Base-by-base conservation (phyloP, 2,888 invertebrate species). In the Eurytoma californica region DNA sequence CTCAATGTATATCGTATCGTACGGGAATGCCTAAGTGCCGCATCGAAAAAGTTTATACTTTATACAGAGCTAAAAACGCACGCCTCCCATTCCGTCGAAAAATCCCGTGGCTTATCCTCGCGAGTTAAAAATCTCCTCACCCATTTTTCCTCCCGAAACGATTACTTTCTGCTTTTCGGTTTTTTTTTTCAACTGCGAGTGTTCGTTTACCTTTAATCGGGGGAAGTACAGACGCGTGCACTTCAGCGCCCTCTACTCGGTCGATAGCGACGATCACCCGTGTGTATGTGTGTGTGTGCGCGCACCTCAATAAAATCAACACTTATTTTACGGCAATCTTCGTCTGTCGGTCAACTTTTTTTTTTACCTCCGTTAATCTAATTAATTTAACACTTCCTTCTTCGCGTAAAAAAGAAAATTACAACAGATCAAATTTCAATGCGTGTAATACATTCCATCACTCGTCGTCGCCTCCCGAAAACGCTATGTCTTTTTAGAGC, bases 11-110 rank as follows among this genome's bases (percentile, higher is more conserved):
- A 83, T 83, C 75, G 63, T 73, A 72, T 86, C 84, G 18, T 80
- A 83, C 79, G 84, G 85, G 85, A 86, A 84, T 85, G 84, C 82
- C 80, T 82, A 85, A 85, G 84, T 86, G 80, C 82, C 82, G 83
- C 77, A 82, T 84, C 82, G 82, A 85, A 79, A 84, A 84, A 77
- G n/a, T 63, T 39, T 82, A 58, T 58, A 78, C 55, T 60, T 74
- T 80, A 67, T 73, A 72, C 72, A 68, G 68, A 63, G 20, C 53
- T 78, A 57, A 57, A 49, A 49, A 24, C 61, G 53, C 51, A 18
- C 30, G 18, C 47, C 20, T 39, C 47, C 68, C 55, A 66, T 65
- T 77, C 72, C 53, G 53, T 67, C 16, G n/a, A 2, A 9, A 51
- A 57, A n/a, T 58, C 55, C 16, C 53, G 16, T 74, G 58, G 5